phyloP scores from a whole-genome alignment of 2,797 vertebrate genomes.

The Hapalemur alaotrensis region DNA sequence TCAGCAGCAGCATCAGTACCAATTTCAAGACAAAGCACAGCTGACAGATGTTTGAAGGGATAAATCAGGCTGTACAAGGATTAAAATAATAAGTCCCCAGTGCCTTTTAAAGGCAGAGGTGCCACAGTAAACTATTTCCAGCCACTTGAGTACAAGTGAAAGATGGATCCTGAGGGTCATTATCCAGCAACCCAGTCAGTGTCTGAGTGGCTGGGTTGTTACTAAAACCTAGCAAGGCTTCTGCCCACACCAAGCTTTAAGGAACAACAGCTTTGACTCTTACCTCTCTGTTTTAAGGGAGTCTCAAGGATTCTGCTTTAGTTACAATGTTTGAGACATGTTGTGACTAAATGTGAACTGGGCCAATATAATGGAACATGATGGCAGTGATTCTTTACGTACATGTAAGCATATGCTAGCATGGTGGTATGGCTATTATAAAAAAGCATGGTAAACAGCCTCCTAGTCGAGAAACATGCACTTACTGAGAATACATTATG shows the following conservation, averaged over 20 bases:
- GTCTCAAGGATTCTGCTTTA: conserved; percentile 53
- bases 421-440: neutral
- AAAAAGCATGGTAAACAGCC: neutral
- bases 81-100: conserved; percentile 85
- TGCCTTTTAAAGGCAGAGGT: conserved; percentile 83
- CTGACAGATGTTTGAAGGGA: conserved; percentile 86
- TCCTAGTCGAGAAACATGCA: neutral
- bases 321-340: conserved; percentile 64
- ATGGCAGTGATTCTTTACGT: neutral
- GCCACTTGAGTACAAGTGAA: conserved; percentile 70
- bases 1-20: conserved; percentile 81
- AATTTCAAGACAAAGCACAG: conserved; percentile 85
- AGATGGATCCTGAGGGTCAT: conserved; percentile 73
- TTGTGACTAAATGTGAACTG: neutral
- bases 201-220: conserved; percentile 48
- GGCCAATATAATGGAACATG: conserved; percentile 65
- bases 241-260: conserved; percentile 54
- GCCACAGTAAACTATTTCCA: conserved; percentile 78
- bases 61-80: conserved; percentile 84
- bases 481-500: neutral
- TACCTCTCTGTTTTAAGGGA: conserved; percentile 61
- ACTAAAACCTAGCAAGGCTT: conserved; percentile 67
- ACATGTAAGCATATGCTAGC: neutral
- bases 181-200: conserved; percentile 68
- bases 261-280: conserved; percentile 65